phyloP scores from a whole-genome alignment of 2,113 vertebrate species.

The Notechis scutatus region DNA sequence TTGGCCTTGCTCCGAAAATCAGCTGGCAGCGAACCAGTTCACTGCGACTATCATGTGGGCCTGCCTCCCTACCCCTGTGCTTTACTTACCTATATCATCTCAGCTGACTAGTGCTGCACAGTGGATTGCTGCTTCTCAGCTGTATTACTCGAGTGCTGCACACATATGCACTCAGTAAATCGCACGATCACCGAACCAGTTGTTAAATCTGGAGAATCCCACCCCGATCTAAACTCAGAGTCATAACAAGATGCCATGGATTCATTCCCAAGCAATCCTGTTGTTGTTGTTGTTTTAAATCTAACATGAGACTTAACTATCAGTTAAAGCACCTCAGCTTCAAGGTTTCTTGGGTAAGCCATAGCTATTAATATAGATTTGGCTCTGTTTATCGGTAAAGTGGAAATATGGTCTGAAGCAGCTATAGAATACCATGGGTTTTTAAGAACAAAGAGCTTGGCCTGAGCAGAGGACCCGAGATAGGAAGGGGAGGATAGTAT shows the following conservation, averaged over 20 bases:
- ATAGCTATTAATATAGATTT: not conserved
- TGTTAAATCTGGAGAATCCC: too few species aligned
- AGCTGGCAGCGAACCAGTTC: too few species aligned
- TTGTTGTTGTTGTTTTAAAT: not conserved
- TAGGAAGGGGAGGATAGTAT: not conserved
- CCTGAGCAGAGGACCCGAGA: not conserved
- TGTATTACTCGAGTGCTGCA: too few species aligned
- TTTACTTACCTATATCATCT: too few species aligned
- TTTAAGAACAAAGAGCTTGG: rapidly evolving
- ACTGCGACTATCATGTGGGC: too few species aligned
- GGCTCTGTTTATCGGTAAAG: not conserved
- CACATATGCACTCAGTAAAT: too few species aligned
- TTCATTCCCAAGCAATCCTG: not conserved
- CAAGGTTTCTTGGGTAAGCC: not conserved
- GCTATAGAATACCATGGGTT: rapidly evolving
- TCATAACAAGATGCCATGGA: not conserved
- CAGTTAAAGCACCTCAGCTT: not conserved
- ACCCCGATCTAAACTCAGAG: not conserved
- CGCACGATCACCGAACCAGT: too few species aligned
- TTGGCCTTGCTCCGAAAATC: too few species aligned
- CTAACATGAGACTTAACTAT: not conserved
- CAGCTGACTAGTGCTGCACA: too few species aligned
- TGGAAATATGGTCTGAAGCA: not conserved
- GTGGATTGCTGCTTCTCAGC: too few species aligned
- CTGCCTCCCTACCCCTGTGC: too few species aligned